Conservation (phyloP, 2,888 invertebrate species). For the Falcaria lacertinaria region DNA sequence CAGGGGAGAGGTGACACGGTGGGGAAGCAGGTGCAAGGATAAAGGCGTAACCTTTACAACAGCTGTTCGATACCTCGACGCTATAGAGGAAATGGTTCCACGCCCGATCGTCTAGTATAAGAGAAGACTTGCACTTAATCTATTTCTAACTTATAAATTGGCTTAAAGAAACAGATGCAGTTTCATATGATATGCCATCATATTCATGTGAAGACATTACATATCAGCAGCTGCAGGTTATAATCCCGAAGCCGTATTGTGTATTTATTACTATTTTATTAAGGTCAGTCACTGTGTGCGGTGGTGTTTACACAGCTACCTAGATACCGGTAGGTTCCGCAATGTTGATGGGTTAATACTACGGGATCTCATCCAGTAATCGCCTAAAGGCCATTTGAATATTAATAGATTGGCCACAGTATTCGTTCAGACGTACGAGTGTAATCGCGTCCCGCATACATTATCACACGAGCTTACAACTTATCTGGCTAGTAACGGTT, state of each 20-base stretch:
- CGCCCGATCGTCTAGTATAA: slow-evolving; percentile 45
- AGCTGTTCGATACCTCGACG: slow-evolving; percentile 61
- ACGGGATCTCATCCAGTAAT: slow-evolving; percentile 48
- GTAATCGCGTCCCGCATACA: slow-evolving; percentile 48
- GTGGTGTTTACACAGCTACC: slow-evolving; percentile 36
- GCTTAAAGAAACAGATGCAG: slow-evolving; percentile 33
- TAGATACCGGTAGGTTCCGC: slow-evolving; percentile 40
- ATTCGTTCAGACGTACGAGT: slow-evolving; percentile 40
- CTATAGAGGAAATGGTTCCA: slow-evolving; percentile 55
- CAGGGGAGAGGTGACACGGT: slow-evolving; percentile 39
- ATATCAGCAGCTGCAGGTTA: slow-evolving; percentile 41
- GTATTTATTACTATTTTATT: slow-evolving; percentile 38
- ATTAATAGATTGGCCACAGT: slow-evolving; percentile 53
- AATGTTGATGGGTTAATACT: slow-evolving; percentile 59
- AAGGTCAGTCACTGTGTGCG: slow-evolving; percentile 31
- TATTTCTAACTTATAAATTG: slow-evolving; percentile 50
- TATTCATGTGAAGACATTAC: too few species aligned
- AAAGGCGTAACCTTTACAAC: slow-evolving; percentile 70
- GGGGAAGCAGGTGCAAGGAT: slow-evolving; percentile 65
- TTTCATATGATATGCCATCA: slow-evolving; percentile 21
- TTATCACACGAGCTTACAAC: slow-evolving; percentile 54
- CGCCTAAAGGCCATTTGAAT: slow-evolving; percentile 67
- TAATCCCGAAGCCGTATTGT: slow-evolving; percentile 22
- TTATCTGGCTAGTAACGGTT: slow-evolving; percentile 33
- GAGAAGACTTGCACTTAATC: slow-evolving; percentile 48